These are phyloP conservation scores for Poicephalus gulielmi DNA, from an alignment of 2,113 vertebrate genomes.

Conservation along the genomic window DNA sequence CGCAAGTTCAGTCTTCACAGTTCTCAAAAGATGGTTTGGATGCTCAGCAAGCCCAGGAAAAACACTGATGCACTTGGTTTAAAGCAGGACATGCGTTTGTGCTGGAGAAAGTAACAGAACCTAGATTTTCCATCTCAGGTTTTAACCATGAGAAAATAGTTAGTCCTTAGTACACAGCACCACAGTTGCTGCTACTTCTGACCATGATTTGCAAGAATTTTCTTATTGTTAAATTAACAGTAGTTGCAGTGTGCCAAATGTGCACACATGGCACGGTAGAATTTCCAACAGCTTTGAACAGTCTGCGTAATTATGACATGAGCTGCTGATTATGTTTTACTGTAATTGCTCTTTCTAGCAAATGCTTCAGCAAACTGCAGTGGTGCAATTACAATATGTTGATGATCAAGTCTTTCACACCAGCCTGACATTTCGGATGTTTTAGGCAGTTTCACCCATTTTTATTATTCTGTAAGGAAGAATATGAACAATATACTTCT, in stretches of 20 bases:
- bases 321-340: conserved; percentile 1
- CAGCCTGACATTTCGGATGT: background rate
- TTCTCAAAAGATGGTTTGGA: background rate
- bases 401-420: background rate
- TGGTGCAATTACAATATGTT: background rate
- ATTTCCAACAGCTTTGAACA: conserved; percentile 1
- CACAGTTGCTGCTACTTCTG: background rate
- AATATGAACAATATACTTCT: background rate
- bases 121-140: background rate
- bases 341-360: conserved; percentile 38
- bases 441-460: background rate
- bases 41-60: background rate
- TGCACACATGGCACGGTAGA: background rate
- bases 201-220: background rate
- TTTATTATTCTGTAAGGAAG: background rate
- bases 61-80: background rate
- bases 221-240: background rate
- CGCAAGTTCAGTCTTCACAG: background rate
- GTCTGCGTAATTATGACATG: background rate
- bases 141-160: background rate
- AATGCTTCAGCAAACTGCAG: conserved; percentile 4
- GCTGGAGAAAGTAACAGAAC: background rate
- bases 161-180: too few relatives aligned
- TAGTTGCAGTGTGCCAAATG: background rate
- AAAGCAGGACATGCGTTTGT: background rate